These are phyloP conservation scores for Oncorhynchus clarkii DNA, from an alignment of 2,113 vertebrate genomes.

Conservation along the genomic window DNA sequence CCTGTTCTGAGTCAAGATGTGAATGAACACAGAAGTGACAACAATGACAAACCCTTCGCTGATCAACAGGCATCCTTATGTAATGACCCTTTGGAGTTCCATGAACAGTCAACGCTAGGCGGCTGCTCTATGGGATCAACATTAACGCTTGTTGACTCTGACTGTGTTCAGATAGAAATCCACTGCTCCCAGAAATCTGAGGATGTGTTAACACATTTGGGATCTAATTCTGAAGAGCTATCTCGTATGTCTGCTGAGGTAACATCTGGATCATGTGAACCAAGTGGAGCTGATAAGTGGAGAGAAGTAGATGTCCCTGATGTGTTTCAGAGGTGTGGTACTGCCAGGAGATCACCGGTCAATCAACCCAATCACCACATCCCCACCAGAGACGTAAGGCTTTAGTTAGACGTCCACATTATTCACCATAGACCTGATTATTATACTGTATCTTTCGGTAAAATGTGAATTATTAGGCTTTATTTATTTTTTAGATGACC, in stretches of 20 bases:
- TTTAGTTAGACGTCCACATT: not conserved
- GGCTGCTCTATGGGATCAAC: not conserved
- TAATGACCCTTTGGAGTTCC: not conserved
- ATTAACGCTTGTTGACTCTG: not conserved
- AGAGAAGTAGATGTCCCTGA: not conserved
- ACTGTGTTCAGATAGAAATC: not conserved
- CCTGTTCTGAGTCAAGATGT: slow-evolving; percentile 6
- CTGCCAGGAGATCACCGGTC: slow-evolving; percentile 18
- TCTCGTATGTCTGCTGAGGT: not conserved
- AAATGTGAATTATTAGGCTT: not conserved
- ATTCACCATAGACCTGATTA: not conserved
- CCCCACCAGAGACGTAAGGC: slow-evolving; percentile 27
- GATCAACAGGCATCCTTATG: not conserved
- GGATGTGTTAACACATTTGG: not conserved
- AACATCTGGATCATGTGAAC: slow-evolving; percentile 16
- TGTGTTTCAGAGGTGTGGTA: not conserved
- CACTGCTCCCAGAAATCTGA: not conserved
- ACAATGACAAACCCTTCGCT: slow-evolving; percentile 33
- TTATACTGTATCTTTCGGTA: not conserved
- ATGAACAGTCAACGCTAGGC: not conserved
- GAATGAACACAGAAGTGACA: slow-evolving; percentile 30
- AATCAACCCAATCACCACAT: slow-evolving; percentile 20
- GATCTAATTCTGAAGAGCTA: not conserved
- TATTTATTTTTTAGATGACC: slow-evolving; percentile 42
- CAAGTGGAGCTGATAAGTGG: not conserved